A percentile compares a stretch with the other conserved stretches of the same genome.
These are phyloP conservation scores for Anarrhichthys ocellatus DNA, from an alignment of 2,113 vertebrate species.

Conservation along the genomic window DNA sequence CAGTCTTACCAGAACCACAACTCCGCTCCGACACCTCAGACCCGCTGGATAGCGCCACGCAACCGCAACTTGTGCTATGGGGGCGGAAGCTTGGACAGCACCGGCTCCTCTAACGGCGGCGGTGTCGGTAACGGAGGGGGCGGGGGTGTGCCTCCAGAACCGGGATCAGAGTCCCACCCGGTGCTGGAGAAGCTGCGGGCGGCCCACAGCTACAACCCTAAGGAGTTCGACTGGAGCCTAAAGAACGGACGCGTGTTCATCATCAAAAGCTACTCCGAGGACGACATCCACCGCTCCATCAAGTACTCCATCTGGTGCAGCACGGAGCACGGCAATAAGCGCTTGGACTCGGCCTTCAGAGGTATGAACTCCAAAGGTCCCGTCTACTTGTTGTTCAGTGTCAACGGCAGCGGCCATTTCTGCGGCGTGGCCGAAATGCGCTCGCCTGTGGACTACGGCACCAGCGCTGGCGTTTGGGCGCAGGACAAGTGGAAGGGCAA, in stretches of 20 bases:
- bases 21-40: conserved; percentile 84
- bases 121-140: conserved; percentile 75
- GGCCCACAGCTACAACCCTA: conserved; percentile 96
- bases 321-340: conserved; percentile 97
- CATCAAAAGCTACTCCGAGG: conserved; percentile 98
- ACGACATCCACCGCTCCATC: conserved; percentile 98
- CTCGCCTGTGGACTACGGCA: conserved; percentile 98
- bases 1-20: conserved; percentile 88
- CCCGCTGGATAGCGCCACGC: conserved; percentile 95
- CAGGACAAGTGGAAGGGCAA: conserved; percentile 99
- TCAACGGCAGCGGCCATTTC: conserved; percentile 98
- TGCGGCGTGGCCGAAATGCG: conserved; percentile 98
- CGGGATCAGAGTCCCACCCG: conserved; percentile 87
- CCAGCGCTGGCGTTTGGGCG: conserved; percentile 98
- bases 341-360: conserved; percentile 94
- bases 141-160: conserved; percentile 51
- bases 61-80: conserved; percentile 90
- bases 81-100: conserved; percentile 85
- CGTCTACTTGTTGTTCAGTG: conserved; percentile 96
- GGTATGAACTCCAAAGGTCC: conserved; percentile 91
- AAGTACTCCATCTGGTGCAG: conserved; percentile 99
- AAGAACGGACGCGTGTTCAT: conserved; percentile 96
- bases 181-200: conserved; percentile 96
- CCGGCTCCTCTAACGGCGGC: conserved; percentile 76
- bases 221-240: conserved; percentile 97